Evolutionary conservation across 2,888 invertebrate genomes (phyloP), one percentile per base, ranked within the genome.

Genomic region (Drosophila niveifrons): DNA sequence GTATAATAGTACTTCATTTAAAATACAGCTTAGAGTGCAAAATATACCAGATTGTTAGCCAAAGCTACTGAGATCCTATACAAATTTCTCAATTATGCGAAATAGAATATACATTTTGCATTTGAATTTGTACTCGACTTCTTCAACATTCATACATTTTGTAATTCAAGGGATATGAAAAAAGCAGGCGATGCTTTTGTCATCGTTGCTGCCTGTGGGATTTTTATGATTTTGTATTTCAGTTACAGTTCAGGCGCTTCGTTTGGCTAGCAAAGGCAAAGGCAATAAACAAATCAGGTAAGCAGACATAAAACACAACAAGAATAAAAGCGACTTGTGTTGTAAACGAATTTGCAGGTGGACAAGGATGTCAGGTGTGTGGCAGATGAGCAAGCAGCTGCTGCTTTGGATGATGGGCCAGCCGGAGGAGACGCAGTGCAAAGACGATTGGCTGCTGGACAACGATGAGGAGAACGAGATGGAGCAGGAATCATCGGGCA

Each of bases 401-500:
- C 2, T 61, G 34, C 17, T 34, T 29, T 70, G 57, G 47, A 7
- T 43, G 15, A 4, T 46, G 18, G 31, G 18, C 7, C 43, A 51
- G 1, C 18, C 43, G 9, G 18, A 61, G 4, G 64, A 61, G 15
- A n/a, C n/a, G 7, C 29, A 41, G 7, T 62, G 55, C 34, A 34
- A 17, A 34, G 34, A 47, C 18, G 51, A 55, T 10, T 50, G 29
- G 9, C 2, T 2, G 3, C n/a, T n/a, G n/a, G n/a, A n/a, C n/a
- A 51, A 59, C 1, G 62, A 58, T 0, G 55, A 55, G 2, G 47
- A 68, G 6, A 15, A 0, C 11, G 55, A 53, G 0, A 7, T 13
- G 4, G 68, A 77, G 34, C 53, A 82, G 34, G 56, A 82, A 2
- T 72, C 76, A 0, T 82, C 87, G 8, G 81, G 73, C 18, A 11